These are phyloP conservation scores for Nasonia giraulti DNA, from an alignment of 1,140 invertebrate genomes.

Conservation along the genomic window DNA sequence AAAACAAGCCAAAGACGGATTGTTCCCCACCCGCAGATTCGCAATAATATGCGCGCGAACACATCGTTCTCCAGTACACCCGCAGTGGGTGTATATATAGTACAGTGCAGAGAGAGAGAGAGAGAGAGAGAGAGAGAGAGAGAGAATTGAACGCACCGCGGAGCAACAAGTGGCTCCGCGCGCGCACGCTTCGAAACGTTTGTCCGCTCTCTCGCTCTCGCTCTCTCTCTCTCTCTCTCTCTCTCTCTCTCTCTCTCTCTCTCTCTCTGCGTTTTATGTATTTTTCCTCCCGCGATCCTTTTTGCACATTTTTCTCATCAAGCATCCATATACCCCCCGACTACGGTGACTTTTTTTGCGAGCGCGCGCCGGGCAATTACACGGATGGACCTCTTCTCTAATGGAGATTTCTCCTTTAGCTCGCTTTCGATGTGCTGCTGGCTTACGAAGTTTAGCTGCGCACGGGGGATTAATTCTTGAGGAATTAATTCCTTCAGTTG, in stretches of 20 bases:
- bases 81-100: not conserved
- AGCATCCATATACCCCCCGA: constrained; percentile 10
- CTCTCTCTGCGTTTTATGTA: not conserved
- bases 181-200: no score
- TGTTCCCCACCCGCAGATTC: not conserved
- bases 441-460: not conserved
- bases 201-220: not conserved
- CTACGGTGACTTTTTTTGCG: constrained; percentile 4
- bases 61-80: not conserved
- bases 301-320: constrained; percentile 30
- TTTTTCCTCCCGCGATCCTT: constrained; percentile 5
- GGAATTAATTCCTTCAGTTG: not conserved
- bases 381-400: not conserved
- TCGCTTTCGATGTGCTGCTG: not conserved
- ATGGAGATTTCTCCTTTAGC: not conserved
- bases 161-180: no score
- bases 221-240: no score
- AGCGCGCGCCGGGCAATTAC: constrained; percentile 18
- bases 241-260: not conserved
- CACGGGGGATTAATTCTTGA: not conserved
- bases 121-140: not conserved
- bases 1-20: not conserved
- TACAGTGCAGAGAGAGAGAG: not conserved
- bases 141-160: no score
- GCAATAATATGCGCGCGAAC: constrained; percentile 6